Evolutionary conservation across 2,888 invertebrate species (phyloP).

Genomic region (Antheraea assamensis): DNA sequence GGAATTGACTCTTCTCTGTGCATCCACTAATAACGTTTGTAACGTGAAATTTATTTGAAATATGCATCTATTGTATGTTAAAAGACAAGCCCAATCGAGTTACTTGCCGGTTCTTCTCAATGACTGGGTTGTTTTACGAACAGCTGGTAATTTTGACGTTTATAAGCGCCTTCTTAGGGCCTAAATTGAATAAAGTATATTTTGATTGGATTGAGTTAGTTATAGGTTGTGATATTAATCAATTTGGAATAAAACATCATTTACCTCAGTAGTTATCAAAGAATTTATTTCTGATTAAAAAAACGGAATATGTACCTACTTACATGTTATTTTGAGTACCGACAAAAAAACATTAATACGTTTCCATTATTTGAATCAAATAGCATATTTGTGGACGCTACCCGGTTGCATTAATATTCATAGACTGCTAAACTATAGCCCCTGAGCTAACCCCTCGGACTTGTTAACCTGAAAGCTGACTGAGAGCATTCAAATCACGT

Average conservation of each 20-base stretch:
- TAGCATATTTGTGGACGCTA: conserved; percentile 20
- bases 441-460: conserved; percentile 20
- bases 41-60: no score
- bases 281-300: neutral
- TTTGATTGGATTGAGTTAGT: no score
- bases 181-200: no score
- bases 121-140: no score
- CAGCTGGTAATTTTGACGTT: no score
- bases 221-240: neutral
- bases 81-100: no score
- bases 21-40: no score
- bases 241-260: neutral
- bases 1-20: no score
- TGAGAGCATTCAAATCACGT: conserved; percentile 1
- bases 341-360: neutral
- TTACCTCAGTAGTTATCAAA: neutral
- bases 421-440: conserved; percentile 24
- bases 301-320: neutral
- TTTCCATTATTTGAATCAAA: neutral
- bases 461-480: conserved; percentile 25
- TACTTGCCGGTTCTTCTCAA: no score
- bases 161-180: no score
- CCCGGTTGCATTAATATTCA: conserved; percentile 30
- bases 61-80: no score
- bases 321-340: no score